Evolutionary conservation across 2,797 vertebrate species (phyloP), one percentile per base, ranked within the genome.

Genomic region (Microhierax caerulescens): DNA sequence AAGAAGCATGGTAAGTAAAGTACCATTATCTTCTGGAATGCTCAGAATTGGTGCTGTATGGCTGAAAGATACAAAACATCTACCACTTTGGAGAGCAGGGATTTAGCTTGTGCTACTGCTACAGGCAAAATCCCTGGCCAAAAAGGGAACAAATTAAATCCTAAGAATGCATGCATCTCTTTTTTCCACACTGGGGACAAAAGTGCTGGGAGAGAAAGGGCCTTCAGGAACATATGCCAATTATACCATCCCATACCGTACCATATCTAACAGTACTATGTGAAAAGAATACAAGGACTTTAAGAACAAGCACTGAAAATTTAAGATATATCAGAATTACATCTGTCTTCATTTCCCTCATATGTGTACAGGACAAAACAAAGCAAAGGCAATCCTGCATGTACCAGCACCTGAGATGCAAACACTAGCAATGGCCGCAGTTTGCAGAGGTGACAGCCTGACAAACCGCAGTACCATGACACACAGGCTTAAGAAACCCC

Each of bases 311-410:
- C 51, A 76, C 25, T 20, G 21, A 6, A 36, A 87, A 85, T 7
- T 45, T 43, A 34, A 4, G 7, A 68, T 81, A 69, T 48, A 15
- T 16, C 63, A 54, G 9, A 59, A 87, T 3, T 39, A 77, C 13
- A 75, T 60, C 39, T 57, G 54, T 36, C 23, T 78, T 75, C 2
- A 2, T 61, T 50, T 88, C 51, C 43, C 57, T 77, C 54, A 21
- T 0, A 0, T 7, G 9, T 14, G 6, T 23, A 56, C 36, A 64
- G n/a, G 48, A 78, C 53, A 81, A 77, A 81, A 20, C 18, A 39
- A 74, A 86, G n/a, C 39, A 54, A 47, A 67, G 51, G 32, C 24
- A 11, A 16, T 37, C 17, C 60, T 57, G 16, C 16, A 22, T 2
- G 32, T 22, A 25, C 21, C 6, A 6, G 36, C 39, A 47, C 21